Evolutionary conservation across 1,140 invertebrate genomes (phyloP).

Genomic region (Neotoxoptera formosana): DNA sequence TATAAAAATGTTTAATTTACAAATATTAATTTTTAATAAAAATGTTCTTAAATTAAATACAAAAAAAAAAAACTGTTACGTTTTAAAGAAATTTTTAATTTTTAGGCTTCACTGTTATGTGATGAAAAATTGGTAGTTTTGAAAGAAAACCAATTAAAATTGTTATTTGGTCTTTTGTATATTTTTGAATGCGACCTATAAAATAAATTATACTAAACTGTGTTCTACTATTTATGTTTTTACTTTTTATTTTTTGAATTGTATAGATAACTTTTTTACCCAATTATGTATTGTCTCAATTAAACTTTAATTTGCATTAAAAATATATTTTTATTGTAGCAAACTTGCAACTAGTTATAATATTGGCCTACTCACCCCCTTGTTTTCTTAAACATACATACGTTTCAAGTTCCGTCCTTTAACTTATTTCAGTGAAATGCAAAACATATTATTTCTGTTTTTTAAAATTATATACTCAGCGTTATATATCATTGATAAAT

Average conservation of each 20-base stretch:
- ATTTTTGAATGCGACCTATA: not conserved
- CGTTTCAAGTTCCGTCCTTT: too few relatives aligned
- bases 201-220: not conserved
- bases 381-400: too few relatives aligned
- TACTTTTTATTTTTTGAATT: not conserved
- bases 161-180: not conserved
- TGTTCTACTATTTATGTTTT: not conserved
- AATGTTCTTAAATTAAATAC: not conserved
- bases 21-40: constrained; percentile 9
- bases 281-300: not conserved
- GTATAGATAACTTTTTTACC: not conserved
- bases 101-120: not conserved
- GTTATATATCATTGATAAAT: not conserved
- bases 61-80: not conserved
- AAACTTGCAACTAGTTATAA: too few relatives aligned
- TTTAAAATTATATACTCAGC: too few relatives aligned
- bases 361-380: too few relatives aligned
- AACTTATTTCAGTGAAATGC: not conserved
- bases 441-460: too few relatives aligned
- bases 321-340: not conserved
- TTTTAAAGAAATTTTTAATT: not conserved
- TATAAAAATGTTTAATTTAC: not conserved
- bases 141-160: not conserved
- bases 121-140: not conserved
- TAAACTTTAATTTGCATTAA: not conserved